These are phyloP conservation scores for Porites lobata DNA, from an alignment of 92 coral and sea anemone genomes.

Conservation along the genomic window DNA sequence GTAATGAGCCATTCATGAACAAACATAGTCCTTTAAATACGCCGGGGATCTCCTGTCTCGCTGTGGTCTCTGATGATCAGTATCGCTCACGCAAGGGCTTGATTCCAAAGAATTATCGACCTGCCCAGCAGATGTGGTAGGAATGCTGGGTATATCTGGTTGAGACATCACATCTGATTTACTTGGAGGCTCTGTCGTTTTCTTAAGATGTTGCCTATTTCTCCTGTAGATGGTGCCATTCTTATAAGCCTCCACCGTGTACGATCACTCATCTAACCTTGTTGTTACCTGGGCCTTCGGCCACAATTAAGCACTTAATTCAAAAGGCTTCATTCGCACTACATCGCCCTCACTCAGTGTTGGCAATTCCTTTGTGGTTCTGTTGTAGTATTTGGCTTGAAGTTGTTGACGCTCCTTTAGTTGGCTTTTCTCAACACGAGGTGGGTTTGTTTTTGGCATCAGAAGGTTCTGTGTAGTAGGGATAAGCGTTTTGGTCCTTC, in stretches of 20 bases:
- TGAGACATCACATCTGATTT: neutral
- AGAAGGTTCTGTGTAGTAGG: slow-evolving; percentile 2
- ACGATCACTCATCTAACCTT: neutral
- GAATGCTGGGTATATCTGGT: neutral
- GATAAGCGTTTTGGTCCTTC: slow-evolving; percentile 11
- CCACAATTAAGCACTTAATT: neutral
- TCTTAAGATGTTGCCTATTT: neutral
- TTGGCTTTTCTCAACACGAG: neutral
- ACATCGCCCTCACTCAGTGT: neutral
- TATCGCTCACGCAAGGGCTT: neutral
- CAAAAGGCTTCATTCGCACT: neutral
- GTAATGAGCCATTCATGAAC: neutral
- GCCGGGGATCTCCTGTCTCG: neutral
- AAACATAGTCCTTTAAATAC: slow-evolving; percentile 2
- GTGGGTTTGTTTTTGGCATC: neutral
- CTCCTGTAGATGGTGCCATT: neutral
- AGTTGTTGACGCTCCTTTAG: neutral
- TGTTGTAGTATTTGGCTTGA: slow-evolving; percentile 14
- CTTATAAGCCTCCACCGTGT: neutral
- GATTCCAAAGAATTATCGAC: neutral
- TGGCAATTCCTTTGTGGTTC: neutral
- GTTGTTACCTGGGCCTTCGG: slow-evolving; percentile 9
- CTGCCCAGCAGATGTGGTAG: neutral
- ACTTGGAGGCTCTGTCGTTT: neutral
- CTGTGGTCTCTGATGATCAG: neutral